Evolutionary conservation across 2,113 vertebrate genomes (phyloP).

Genomic region (Pungitius pungitius): DNA sequence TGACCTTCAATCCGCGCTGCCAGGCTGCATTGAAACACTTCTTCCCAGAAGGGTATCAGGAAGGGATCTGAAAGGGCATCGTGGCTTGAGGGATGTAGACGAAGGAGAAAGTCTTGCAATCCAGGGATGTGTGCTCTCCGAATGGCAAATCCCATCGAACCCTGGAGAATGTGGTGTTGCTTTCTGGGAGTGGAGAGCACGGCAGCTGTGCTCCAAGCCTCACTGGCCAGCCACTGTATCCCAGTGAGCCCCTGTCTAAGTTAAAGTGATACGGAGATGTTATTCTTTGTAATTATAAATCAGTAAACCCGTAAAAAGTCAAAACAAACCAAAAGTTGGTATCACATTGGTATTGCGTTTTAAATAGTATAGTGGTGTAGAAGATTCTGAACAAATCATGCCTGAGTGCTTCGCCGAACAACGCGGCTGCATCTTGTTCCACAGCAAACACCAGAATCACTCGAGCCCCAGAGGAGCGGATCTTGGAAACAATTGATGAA

Average conservation of each 20-base stretch:
- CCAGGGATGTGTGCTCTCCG: conserved; percentile 75
- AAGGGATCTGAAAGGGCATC: conserved; percentile 71
- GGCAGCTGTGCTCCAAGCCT: conserved; percentile 84
- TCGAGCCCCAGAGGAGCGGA: conserved; percentile 71
- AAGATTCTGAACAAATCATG: conserved; percentile 17
- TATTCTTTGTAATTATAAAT: conserved; percentile 3
- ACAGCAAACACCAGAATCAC: conserved; percentile 83
- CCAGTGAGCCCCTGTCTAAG: conserved; percentile 74
- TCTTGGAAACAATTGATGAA: conserved; percentile 74
- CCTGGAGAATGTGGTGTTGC: conserved; percentile 76
- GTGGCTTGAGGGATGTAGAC: conserved; percentile 68
- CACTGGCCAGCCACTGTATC: conserved; percentile 83
- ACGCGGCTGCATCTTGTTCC: conserved; percentile 79
- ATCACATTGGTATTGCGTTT: not conserved
- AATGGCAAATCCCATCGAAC: conserved; percentile 83
- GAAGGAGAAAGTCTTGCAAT: conserved; percentile 78
- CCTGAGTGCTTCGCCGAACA: conserved; percentile 77
- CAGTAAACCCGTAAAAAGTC: not conserved
- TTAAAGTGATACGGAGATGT: not conserved
- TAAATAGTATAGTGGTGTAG: not conserved
- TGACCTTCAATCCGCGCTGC: conserved; percentile 19
- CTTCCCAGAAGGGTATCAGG: conserved; percentile 80
- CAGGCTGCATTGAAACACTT: conserved; percentile 80
- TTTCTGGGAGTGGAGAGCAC: conserved; percentile 74
- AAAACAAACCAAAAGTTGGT: not conserved